Conservation (phyloP, 2,888 invertebrate genomes). For the Saturnia pavonia region DNA sequence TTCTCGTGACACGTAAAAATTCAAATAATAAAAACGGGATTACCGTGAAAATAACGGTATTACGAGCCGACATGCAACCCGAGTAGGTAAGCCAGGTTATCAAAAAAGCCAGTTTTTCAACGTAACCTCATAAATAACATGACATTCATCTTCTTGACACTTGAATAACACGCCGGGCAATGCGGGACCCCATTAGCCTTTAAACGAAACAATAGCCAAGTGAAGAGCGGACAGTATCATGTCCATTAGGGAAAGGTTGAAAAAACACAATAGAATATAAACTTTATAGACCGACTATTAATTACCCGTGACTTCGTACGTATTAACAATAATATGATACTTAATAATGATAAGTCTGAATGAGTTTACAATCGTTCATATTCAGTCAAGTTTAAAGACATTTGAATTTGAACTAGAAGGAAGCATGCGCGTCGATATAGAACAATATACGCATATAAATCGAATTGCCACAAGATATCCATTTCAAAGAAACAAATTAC, state of each 20-base stretch:
- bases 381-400: no score
- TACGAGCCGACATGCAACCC: slow-evolving; percentile 46
- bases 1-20: slow-evolving; percentile 40
- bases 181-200: slow-evolving; percentile 70
- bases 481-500: no score
- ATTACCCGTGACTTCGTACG: not conserved
- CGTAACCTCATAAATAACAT: slow-evolving; percentile 68
- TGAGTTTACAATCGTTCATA: no score
- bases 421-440: no score
- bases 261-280: slow-evolving; percentile 22
- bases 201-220: slow-evolving; percentile 65
- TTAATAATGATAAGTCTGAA: no score
- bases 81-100: slow-evolving; percentile 41
- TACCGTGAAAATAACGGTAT: slow-evolving; percentile 42
- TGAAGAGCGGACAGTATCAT: slow-evolving; percentile 35
- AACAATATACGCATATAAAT: no score
- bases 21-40: slow-evolving; percentile 44
- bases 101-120: slow-evolving; percentile 55
- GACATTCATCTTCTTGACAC: slow-evolving; percentile 76
- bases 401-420: no score
- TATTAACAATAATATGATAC: no score
- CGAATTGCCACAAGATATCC: no score
- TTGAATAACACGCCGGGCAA: slow-evolving; percentile 67
- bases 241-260: slow-evolving; percentile 54
- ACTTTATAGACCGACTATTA: slow-evolving; percentile 24